A percentile compares a stretch with the other conserved stretches of the same genome.
These are phyloP conservation scores for Drosophila rufa DNA, from an alignment of 1,140 invertebrate genomes.

Conservation along the genomic window DNA sequence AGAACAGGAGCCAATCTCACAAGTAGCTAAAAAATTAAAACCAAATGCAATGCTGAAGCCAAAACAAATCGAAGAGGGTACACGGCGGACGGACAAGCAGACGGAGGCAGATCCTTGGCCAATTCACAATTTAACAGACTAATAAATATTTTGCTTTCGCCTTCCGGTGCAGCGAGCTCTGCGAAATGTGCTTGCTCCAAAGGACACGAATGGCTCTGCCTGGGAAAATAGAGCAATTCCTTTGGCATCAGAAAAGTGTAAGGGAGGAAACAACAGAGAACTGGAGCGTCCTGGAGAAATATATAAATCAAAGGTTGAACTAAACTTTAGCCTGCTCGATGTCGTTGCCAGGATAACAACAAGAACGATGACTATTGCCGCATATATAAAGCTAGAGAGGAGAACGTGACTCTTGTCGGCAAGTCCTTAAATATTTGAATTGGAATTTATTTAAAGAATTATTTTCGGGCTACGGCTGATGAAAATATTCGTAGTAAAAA, in stretches of 20 bases:
- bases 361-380: conserved; percentile 63
- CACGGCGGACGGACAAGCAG: conserved; percentile 11
- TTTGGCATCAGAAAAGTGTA: conserved; percentile 44
- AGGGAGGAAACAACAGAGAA: not conserved
- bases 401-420: not conserved
- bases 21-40: conserved; percentile 19
- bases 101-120: conserved; percentile 45
- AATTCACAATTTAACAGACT: conserved; percentile 85
- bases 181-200: conserved; percentile 32
- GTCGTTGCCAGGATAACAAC: conserved; percentile 82
- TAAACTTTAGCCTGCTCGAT: conserved; percentile 83
- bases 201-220: conserved; percentile 40
- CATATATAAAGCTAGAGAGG: conserved; percentile 24
- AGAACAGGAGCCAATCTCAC: conserved; percentile 20
- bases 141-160: conserved; percentile 83
- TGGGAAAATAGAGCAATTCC: conserved; percentile 77
- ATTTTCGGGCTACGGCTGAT: too few species aligned
- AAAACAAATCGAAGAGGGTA: conserved; percentile 56
- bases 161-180: conserved; percentile 68
- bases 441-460: not conserved
- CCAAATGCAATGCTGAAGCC: conserved; percentile 14
- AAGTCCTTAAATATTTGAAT: not conserved
- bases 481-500: too few species aligned
- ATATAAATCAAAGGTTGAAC: conserved; percentile 84
- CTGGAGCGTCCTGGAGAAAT: conserved; percentile 41